Percentiles rank a stretch among this genome's conserved stretches.
Evolutionary conservation across 1,140 invertebrate genomes (phyloP).

Genomic region (Macrostomum lignano): DNA sequence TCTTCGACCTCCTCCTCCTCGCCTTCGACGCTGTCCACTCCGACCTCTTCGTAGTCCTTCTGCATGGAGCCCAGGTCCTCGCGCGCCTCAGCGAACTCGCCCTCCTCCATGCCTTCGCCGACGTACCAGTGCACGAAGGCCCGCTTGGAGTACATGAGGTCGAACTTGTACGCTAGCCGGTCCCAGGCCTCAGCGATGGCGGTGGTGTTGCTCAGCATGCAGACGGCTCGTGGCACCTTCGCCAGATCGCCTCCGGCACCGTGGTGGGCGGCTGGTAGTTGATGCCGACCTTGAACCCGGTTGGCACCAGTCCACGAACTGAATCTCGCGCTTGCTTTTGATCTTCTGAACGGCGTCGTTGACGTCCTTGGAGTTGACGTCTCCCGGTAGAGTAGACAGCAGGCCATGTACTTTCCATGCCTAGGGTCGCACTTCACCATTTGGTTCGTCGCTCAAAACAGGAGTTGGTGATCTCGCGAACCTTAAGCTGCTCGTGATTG

Average conservation of each 20-base stretch:
- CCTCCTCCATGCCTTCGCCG: slow-evolving; percentile 16
- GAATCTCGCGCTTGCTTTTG: slow-evolving; percentile 32
- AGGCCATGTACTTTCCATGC: slow-evolving; percentile 19
- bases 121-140: slow-evolving; percentile 11
- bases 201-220: slow-evolving; percentile 55
- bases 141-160: slow-evolving; percentile 7
- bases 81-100: no score
- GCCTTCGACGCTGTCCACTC: no score
- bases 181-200: slow-evolving; percentile 35
- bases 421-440: slow-evolving; percentile 40
- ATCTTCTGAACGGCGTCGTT: slow-evolving; percentile 54
- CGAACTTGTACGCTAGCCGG: slow-evolving; percentile 14
- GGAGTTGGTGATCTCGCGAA: slow-evolving; percentile 44
- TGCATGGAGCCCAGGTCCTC: no score
- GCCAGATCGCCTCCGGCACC: slow-evolving; percentile 16
- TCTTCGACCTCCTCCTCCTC: no score
- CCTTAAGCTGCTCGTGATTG: slow-evolving; percentile 44
- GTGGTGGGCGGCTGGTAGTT: slow-evolving; percentile 17
- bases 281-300: slow-evolving; percentile 32
- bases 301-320: slow-evolving; percentile 11
- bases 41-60: no score
- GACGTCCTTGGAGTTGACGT: slow-evolving; percentile 42
- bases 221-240: slow-evolving; percentile 25
- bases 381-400: slow-evolving; percentile 19
- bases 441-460: slow-evolving; percentile 45